These are phyloP conservation scores for Liasis olivaceus DNA, from an alignment of 2,797 vertebrate species.

Conservation along the genomic window DNA sequence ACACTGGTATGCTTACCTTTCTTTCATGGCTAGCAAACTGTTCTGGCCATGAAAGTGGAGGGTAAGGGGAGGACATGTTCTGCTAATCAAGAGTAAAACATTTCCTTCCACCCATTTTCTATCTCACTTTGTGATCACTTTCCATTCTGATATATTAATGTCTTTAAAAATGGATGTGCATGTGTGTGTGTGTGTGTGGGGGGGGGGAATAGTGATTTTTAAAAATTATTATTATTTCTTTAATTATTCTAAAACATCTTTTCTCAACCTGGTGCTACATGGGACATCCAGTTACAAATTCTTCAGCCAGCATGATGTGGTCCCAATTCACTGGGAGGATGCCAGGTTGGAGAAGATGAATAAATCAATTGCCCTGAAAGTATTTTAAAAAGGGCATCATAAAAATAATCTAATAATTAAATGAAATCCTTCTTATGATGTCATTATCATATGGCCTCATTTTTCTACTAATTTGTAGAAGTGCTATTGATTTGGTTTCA, in stretches of 20 bases:
- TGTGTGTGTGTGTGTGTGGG: no score
- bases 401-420: neutral
- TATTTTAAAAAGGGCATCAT: neutral
- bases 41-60: no score
- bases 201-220: no score
- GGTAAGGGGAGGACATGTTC: no score
- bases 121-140: no score
- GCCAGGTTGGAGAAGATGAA: neutral
- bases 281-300: neutral
- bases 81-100: no score
- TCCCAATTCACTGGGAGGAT: neutral
- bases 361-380: neutral
- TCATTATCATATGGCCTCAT: neutral
- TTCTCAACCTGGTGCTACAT: neutral
- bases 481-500: neutral
- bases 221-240: neutral
- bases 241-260: neutral
- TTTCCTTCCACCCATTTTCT: no score
- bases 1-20: neutral
- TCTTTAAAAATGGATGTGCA: no score
- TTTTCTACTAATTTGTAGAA: neutral
- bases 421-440: neutral
- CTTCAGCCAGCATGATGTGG: neutral
- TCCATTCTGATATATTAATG: no score
- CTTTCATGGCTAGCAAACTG: no score